Conservation (phyloP, 2,113 vertebrate species). For the Oophaga pumilio region DNA sequence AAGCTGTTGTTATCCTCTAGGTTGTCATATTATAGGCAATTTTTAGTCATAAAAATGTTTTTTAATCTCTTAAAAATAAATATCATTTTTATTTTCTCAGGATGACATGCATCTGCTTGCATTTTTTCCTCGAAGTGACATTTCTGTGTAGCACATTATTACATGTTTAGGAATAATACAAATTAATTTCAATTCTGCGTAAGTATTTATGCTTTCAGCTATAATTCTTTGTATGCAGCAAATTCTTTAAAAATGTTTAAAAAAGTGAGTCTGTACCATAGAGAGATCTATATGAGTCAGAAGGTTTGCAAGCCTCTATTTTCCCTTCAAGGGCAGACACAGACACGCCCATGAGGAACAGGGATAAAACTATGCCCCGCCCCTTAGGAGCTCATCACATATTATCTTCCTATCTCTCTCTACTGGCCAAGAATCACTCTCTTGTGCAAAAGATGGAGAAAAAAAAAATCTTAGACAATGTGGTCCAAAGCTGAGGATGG, state of each 20-base stretch:
- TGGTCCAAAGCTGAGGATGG: too few relatives aligned
- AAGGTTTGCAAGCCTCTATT: not conserved
- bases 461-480: not conserved
- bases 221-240: not conserved
- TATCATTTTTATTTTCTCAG: not conserved
- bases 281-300: not conserved
- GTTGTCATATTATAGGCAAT: not conserved
- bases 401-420: not conserved
- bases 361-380: not conserved
- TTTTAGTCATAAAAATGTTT: not conserved
- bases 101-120: not conserved
- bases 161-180: not conserved
- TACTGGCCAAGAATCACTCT: not conserved
- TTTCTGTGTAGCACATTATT: not conserved
- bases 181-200: not conserved
- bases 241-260: not conserved
- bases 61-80: constrained; percentile 1
- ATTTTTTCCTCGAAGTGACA: not conserved
- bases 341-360: not conserved
- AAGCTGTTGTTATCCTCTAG: not conserved
- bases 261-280: not conserved
- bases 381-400: not conserved
- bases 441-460: not conserved
- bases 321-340: not conserved
- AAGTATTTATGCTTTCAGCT: not conserved